A percentile compares a stretch with the other conserved stretches of the same genome.
phyloP scores from a whole-genome alignment of 2,797 vertebrate genomes.

The Danio choprae region DNA sequence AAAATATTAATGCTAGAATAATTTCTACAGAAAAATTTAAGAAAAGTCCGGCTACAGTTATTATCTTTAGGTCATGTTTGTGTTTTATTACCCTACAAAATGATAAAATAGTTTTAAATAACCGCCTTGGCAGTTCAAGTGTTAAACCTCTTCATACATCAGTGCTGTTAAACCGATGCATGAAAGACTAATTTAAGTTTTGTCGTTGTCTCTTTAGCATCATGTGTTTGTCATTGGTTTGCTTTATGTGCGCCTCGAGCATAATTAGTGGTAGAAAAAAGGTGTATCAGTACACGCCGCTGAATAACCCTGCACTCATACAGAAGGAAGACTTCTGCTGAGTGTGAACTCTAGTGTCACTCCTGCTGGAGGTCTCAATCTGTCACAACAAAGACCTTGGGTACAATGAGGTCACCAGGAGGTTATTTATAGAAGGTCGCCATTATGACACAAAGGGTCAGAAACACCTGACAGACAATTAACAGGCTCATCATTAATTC shows the following conservation, averaged over 20 bases:
- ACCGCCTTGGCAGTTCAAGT: too few relatives aligned
- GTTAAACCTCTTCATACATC: neutral
- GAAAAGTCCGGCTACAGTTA: too few relatives aligned
- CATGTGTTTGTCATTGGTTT: slow-evolving; percentile 24
- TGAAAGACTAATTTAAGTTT: neutral
- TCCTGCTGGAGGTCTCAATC: slow-evolving; percentile 14
- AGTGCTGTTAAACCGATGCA: neutral
- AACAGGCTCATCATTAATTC: slow-evolving; percentile 38
- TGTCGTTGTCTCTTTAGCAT: slow-evolving; percentile 1
- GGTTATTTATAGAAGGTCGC: slow-evolving; percentile 33
- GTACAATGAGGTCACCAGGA: slow-evolving; percentile 5
- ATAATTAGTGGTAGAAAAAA: slow-evolving; percentile 34
- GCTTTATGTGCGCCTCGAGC: slow-evolving; percentile 28
- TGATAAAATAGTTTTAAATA: too few relatives aligned
- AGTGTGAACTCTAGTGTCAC: slow-evolving; percentile 14
- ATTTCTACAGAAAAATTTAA: too few relatives aligned
- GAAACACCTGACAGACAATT: slow-evolving; percentile 24
- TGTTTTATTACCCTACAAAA: too few relatives aligned
- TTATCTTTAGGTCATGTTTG: too few relatives aligned
- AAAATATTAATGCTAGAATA: too few relatives aligned
- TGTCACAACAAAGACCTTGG: slow-evolving; percentile 23
- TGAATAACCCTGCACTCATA: slow-evolving; percentile 11
- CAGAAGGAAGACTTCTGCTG: slow-evolving; percentile 19
- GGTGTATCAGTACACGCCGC: slow-evolving; percentile 13
- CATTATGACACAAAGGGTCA: slow-evolving; percentile 21